Conservation (phyloP, 2,888 invertebrate genomes). For the Nomada goodeniana region DNA sequence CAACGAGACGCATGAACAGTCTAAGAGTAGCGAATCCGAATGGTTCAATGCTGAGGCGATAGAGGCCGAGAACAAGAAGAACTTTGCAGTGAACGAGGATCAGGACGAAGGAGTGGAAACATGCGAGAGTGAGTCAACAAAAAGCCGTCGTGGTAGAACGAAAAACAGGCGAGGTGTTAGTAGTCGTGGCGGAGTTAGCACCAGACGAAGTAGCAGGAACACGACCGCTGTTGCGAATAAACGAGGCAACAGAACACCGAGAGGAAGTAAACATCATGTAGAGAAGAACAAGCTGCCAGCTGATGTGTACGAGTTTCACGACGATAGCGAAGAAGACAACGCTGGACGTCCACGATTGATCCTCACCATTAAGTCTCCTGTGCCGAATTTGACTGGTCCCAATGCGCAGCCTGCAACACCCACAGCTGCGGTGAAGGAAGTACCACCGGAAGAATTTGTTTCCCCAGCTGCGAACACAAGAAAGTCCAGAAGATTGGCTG, state of each 20-base stretch:
- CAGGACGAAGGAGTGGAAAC: constrained; percentile 82
- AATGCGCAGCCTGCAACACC: constrained; percentile 83
- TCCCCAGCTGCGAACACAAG: constrained; percentile 90
- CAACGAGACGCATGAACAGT: constrained; percentile 71
- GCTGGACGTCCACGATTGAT: constrained; percentile 90
- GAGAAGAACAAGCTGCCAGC: constrained; percentile 87
- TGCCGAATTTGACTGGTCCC: constrained; percentile 78
- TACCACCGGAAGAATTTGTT: constrained; percentile 87
- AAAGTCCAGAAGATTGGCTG: constrained; percentile 92
- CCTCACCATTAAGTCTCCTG: constrained; percentile 92
- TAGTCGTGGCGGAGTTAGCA: constrained; percentile 86
- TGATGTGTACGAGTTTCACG: constrained; percentile 96
- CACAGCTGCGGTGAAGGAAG: constrained; percentile 85
- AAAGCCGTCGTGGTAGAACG: constrained; percentile 82
- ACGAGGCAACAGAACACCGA: constrained; percentile 84
- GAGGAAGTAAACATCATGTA: constrained; percentile 80
- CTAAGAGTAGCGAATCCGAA: constrained; percentile 75
- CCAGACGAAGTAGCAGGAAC: constrained; percentile 85
- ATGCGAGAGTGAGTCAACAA: constrained; percentile 77
- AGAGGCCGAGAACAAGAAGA: constrained; percentile 79
- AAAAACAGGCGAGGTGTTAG: constrained; percentile 80
- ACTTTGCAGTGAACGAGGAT: constrained; percentile 75
- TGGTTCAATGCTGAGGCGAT: constrained; percentile 78
- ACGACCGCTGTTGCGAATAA: constrained; percentile 74
- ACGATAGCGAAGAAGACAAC: constrained; percentile 92